Percentiles rank a stretch among this genome's conserved stretches.
phyloP scores from a whole-genome alignment of 2,888 invertebrate genomes.

The Scaptomyza cyrtandrae region DNA sequence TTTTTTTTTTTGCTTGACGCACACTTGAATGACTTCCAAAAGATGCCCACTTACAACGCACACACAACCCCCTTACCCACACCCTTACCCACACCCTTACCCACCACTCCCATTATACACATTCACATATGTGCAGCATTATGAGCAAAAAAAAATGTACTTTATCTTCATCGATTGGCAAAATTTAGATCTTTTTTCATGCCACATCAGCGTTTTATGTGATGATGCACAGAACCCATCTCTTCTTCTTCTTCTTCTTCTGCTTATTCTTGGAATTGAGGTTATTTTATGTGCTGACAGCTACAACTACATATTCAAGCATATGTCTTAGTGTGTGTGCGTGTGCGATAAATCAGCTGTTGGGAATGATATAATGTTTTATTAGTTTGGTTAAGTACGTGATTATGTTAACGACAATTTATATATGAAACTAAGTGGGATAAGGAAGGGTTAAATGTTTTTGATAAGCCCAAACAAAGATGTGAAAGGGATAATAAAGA shows the following conservation, averaged over 20 bases:
- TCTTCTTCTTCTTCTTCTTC: background rate
- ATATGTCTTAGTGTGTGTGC: slow-evolving; percentile 36
- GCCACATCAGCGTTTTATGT: slow-evolving; percentile 75
- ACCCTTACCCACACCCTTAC: background rate
- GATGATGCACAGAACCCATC: slow-evolving; percentile 7
- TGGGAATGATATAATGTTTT: slow-evolving; percentile 35
- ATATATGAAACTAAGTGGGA: slow-evolving; percentile 7
- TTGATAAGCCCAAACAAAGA: no score
- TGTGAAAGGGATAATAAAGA: background rate
- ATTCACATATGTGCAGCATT: slow-evolving; percentile 42
- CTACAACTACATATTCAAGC: slow-evolving; percentile 42
- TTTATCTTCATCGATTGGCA: slow-evolving; percentile 82
- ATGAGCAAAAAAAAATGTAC: slow-evolving; percentile 60
- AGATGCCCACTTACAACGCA: slow-evolving; percentile 54
- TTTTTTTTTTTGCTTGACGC: slow-evolving; percentile 47
- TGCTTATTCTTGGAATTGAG: slow-evolving; percentile 41
- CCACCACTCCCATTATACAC: background rate
- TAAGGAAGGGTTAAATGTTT: background rate
- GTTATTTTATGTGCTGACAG: slow-evolving; percentile 68
- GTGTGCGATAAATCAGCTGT: slow-evolving; percentile 61
- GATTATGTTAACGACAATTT: slow-evolving; percentile 13
- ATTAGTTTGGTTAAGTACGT: slow-evolving; percentile 31
- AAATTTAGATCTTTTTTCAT: slow-evolving; percentile 81
- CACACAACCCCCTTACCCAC: background rate
- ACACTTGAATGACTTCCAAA: slow-evolving; percentile 75